Evolutionary conservation across 1,140 invertebrate genomes (phyloP).

Genomic region (Mesaphorura yosii): DNA sequence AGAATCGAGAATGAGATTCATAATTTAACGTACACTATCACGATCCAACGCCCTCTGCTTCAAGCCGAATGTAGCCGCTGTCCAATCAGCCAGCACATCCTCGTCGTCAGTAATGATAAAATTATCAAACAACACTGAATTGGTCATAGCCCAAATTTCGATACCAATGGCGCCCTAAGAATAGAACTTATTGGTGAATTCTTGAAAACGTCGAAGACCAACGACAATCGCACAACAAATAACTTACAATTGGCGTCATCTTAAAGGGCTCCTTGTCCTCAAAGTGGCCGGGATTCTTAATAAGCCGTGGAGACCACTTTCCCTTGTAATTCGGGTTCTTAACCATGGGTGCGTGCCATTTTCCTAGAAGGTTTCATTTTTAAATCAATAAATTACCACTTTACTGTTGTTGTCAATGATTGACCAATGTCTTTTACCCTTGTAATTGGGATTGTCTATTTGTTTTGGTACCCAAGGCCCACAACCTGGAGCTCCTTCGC

Average conservation of each 20-base stretch:
- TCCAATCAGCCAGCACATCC: slow-evolving; percentile 65
- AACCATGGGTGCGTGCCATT: slow-evolving; percentile 79
- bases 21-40: slow-evolving; percentile 55
- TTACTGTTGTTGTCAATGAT: background rate
- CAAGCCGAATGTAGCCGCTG: slow-evolving; percentile 68
- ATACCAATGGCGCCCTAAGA: slow-evolving; percentile 78
- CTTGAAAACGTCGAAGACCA: too few species aligned
- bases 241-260: slow-evolving; percentile 84
- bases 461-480: slow-evolving; percentile 76
- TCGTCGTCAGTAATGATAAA: slow-evolving; percentile 79
- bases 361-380: slow-evolving; percentile 21
- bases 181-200: slow-evolving; percentile 2
- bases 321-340: slow-evolving; percentile 90
- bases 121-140: slow-evolving; percentile 89
- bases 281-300: slow-evolving; percentile 85
- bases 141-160: slow-evolving; percentile 97
- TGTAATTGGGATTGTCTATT: slow-evolving; percentile 81
- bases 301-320: slow-evolving; percentile 77
- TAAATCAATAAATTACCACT: background rate
- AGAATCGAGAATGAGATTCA: background rate
- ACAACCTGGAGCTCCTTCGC: slow-evolving; percentile 71
- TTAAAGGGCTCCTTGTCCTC: slow-evolving; percentile 81
- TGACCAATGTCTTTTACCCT: slow-evolving; percentile 50
- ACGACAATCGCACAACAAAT: background rate
- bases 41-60: slow-evolving; percentile 67